Evolutionary conservation across 2,888 invertebrate species (phyloP), one percentile per base, ranked within the genome.

Genomic region (Toxonevra muliebris): DNA sequence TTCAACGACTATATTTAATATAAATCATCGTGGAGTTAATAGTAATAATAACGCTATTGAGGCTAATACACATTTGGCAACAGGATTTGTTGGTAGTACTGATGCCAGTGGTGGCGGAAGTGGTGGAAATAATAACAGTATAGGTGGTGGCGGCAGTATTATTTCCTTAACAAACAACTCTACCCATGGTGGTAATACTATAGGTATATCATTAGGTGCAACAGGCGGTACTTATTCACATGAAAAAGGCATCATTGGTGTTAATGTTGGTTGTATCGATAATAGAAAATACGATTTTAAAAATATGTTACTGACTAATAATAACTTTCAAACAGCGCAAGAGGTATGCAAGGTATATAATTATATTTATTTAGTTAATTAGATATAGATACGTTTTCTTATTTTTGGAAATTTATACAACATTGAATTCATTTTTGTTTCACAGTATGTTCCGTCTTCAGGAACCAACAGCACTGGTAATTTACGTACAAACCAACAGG

Each of bases 221-320:
- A 41, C 76, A 30, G 67, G 69, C 57, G 55, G 42, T 63, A 63
- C 69, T 59, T 78, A 69, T 70, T 65, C 75, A 30, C 74, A 76
- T 54, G 78, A 78, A 11, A 79, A 78, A 30, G 71, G 66, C 40
- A 66, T 72, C 19, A 68, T 72, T 63, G 68, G 71, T 65, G 70
- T 73, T 30, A 74, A 71, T 59, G 54, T 48, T 58, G 73, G 72
- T 70, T 75, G 77, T 72, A 71, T 78, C 68, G 77, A 81, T 74
- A 79, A 72, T 75, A 79, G 79, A 63, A 80, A 80, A 70, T 80
- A 74, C 68, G 81, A 81, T 71, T 76, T 76, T 71, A 80, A 80
- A 70, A 80, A 75, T 74, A 80, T 77, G 74, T 70, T 79, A 70
- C 65, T 81, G 61, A 69, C 75, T 71, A 79, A 74, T 73, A 78